These are phyloP conservation scores for Apostichopus japonicus DNA, from an alignment of 35 echinoderm and acorn worm species.

Conservation along the genomic window DNA sequence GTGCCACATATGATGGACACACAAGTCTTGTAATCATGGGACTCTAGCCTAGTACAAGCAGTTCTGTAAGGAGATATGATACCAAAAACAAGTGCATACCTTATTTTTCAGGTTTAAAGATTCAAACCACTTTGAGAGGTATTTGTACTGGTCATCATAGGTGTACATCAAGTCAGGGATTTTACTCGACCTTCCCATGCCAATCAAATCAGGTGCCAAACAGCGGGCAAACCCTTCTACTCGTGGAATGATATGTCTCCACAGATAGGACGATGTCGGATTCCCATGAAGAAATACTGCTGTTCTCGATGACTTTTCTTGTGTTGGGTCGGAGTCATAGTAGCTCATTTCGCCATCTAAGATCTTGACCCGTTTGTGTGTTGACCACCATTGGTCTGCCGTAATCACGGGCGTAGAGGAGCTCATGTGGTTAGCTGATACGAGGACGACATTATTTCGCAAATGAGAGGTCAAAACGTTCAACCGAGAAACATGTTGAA, in stretches of 20 bases:
- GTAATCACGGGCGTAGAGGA: conserved; percentile 36
- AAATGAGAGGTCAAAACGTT: background rate
- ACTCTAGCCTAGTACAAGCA: too few species aligned
- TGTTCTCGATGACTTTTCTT: conserved; percentile 46
- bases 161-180: conserved; percentile 65
- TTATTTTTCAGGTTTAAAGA: conserved; percentile 74
- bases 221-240: conserved; percentile 71
- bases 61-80: too few species aligned
- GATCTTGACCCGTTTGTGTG: conserved; percentile 66
- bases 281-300: conserved; percentile 91
- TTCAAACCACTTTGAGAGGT: conserved; percentile 91
- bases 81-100: conserved; percentile 1
- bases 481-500: background rate
- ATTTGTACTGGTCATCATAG: conserved; percentile 85
- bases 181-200: conserved; percentile 82
- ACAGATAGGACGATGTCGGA: conserved; percentile 94
- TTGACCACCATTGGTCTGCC: conserved; percentile 87
- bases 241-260: conserved; percentile 85
- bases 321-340: conserved; percentile 80
- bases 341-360: conserved; percentile 84
- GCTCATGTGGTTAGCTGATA: conserved; percentile 3
- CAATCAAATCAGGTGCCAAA: conserved; percentile 93
- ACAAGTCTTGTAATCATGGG: too few species aligned
- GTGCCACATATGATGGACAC: too few species aligned
- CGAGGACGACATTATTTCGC: background rate